Evolutionary conservation across 2,888 invertebrate species (phyloP).

Genomic region (Minunthozetes semirufus): DNA sequence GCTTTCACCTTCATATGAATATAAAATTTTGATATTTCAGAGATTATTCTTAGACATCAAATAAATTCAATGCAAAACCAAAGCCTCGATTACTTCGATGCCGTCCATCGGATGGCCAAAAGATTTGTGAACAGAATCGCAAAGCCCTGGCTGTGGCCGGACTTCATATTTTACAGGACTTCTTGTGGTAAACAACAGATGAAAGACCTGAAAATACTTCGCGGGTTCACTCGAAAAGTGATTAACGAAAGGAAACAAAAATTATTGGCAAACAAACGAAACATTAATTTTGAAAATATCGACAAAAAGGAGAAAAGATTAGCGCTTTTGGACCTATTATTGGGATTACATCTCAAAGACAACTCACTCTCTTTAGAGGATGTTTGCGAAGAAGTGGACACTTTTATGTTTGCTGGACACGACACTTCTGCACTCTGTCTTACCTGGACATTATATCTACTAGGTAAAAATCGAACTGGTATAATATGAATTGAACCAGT

Average conservation of each 20-base stretch:
- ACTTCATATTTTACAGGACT: slow-evolving; percentile 4
- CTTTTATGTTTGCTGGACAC: slow-evolving; percentile 45
- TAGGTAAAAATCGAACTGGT: slow-evolving; percentile 45
- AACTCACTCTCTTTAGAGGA: slow-evolving; percentile 47
- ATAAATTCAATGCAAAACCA: neutral
- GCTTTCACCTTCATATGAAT: no score
- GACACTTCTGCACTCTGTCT: slow-evolving; percentile 42
- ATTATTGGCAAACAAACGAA: neutral
- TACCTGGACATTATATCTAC: slow-evolving; percentile 40
- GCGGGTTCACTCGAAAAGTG: slow-evolving; percentile 3
- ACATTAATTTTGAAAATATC: neutral
- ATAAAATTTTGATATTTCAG: neutral
- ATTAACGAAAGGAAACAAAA: slow-evolving; percentile 24
- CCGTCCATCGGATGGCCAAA: neutral
- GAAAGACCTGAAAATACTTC: slow-evolving; percentile 3
- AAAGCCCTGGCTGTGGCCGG: slow-evolving; percentile 14
- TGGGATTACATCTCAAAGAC: slow-evolving; percentile 46
- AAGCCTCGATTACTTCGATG: neutral
- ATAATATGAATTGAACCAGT: neutral
- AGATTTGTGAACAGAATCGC: neutral
- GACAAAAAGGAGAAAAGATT: slow-evolving; percentile 42
- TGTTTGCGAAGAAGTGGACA: slow-evolving; percentile 52
- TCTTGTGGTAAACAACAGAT: neutral
- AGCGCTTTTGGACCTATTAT: slow-evolving; percentile 52
- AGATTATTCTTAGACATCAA: neutral